phyloP scores from a whole-genome alignment of 2,888 invertebrate genomes.

The Suillia variegata region DNA sequence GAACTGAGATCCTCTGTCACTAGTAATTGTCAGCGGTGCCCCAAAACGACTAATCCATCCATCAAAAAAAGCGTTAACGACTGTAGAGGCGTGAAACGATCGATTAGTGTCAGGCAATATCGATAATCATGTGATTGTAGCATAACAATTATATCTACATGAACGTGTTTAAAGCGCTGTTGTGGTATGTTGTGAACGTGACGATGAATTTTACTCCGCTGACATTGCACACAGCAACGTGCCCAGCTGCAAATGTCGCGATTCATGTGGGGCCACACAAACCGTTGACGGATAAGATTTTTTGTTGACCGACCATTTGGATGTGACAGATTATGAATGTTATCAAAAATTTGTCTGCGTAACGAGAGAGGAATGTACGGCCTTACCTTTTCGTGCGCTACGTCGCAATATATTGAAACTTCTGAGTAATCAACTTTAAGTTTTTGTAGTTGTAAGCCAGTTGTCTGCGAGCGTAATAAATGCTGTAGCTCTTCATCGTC shows the following conservation, averaged over 20 bases:
- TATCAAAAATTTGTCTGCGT: conserved; percentile 15
- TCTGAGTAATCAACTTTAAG: conserved; percentile 13
- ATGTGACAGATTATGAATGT: conserved; percentile 19
- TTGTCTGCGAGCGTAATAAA: conserved; percentile 8
- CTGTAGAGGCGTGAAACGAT: conserved; percentile 33
- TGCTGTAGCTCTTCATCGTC: conserved; percentile 20
- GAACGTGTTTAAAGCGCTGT: conserved; percentile 49
- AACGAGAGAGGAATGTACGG: conserved; percentile 18
- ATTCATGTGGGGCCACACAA: conserved; percentile 28
- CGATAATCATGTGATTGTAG: conserved; percentile 34
- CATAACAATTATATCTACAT: conserved; percentile 51
- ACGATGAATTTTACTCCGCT: conserved; percentile 18
- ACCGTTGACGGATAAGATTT: conserved; percentile 16
- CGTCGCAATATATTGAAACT: conserved; percentile 23
- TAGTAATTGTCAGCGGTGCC: conserved; percentile 42
- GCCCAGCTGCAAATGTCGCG: conserved; percentile 16
- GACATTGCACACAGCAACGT: conserved; percentile 17
- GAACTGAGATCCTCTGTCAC: conserved; percentile 53
- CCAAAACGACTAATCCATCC: conserved; percentile 59
- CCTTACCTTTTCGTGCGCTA: conserved; percentile 8
- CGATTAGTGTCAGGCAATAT: conserved; percentile 38
- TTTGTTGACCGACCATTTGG: conserved; percentile 17
- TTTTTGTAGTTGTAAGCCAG: conserved; percentile 22
- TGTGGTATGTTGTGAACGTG: conserved; percentile 14
- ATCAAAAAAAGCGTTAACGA: conserved; percentile 28